phyloP scores from a whole-genome alignment of 2,113 vertebrate species.

The Megaptera novaeangliae region DNA sequence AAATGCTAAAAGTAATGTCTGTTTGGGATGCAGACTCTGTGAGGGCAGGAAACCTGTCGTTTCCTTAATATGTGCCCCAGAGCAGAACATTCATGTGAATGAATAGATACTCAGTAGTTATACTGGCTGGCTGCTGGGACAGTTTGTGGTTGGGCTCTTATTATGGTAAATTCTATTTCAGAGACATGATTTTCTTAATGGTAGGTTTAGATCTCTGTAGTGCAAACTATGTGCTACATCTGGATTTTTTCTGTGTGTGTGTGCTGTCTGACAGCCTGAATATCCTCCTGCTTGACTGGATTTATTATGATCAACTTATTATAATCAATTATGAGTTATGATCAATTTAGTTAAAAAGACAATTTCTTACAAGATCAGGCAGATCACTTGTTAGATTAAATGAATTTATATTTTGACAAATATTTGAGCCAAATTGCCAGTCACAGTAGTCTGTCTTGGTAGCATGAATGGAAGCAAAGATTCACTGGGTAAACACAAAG shows the following conservation, averaged over 20 bases:
- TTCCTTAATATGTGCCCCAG: not conserved
- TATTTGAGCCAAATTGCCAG: conserved; percentile 7
- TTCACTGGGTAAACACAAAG: not conserved
- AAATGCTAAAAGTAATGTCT: not conserved
- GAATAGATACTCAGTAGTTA: not conserved
- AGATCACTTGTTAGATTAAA: not conserved
- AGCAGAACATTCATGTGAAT: not conserved
- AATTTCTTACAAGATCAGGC: not conserved
- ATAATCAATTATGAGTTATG: not conserved
- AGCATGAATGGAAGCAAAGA: not conserved
- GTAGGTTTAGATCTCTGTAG: not conserved
- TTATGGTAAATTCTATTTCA: not conserved
- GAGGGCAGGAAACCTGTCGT: not conserved
- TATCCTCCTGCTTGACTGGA: not conserved
- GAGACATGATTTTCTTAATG: not conserved
- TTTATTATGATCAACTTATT: not conserved
- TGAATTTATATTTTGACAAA: not conserved
- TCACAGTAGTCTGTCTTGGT: not conserved
- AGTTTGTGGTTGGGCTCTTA: not conserved
- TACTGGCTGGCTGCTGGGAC: not conserved
- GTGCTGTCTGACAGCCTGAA: not conserved
- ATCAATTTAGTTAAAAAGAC: not conserved
- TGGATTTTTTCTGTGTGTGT: not conserved
- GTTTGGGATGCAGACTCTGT: not conserved
- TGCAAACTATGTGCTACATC: not conserved